Base-by-base conservation (phyloP, 2,113 vertebrate species). In the Poeciliopsis occidentalis region DNA sequence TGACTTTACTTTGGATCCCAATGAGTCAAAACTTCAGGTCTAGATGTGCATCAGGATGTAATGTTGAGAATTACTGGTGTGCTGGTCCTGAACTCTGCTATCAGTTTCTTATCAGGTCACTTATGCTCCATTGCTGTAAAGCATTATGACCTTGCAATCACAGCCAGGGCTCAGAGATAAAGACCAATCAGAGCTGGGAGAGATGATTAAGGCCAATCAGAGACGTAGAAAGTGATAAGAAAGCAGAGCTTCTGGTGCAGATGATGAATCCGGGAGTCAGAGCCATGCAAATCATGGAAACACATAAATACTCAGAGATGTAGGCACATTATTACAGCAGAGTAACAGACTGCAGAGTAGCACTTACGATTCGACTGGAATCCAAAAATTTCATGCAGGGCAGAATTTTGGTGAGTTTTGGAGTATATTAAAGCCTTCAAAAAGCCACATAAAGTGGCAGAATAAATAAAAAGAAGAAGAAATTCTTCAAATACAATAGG, bases 191-290 rank as follows among this genome's bases (percentile, higher is more conserved):
- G 79, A 88, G 87, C 84, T 76, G 71, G 76, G 78, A 80, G 72
- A 64, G 51, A 71, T 63, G 84, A 92, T 91, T 88, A 89, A 70
- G 78, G 84, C 85, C 87, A 90, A 90, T 89, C 85, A 87, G 70
- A 88, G 73, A 67, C 37, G 71, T 30, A 84, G 60, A 77, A 54
- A 71, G 79, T 84, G 89, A 92, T 92, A 92, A 92, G 89, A 83
- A 62, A 79, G 63, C 75, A 51, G 81, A 85, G 69, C 83, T 80
- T 85, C 67, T 30, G 64, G 86, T 79, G 78, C 70, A 89, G 87
- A 83, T 85, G 86, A 92, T 73, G 82, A 88, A 85, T 79, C 62
- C 60, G 27, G 17, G 62, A 29, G 54, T 66, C 64, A 65, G 64
- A 85, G 75, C 60, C 54, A 82, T 57, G 30, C 81, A 89, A 71